Evolutionary conservation across 1,140 invertebrate genomes (phyloP).

Genomic region (Radopholus similis): DNA sequence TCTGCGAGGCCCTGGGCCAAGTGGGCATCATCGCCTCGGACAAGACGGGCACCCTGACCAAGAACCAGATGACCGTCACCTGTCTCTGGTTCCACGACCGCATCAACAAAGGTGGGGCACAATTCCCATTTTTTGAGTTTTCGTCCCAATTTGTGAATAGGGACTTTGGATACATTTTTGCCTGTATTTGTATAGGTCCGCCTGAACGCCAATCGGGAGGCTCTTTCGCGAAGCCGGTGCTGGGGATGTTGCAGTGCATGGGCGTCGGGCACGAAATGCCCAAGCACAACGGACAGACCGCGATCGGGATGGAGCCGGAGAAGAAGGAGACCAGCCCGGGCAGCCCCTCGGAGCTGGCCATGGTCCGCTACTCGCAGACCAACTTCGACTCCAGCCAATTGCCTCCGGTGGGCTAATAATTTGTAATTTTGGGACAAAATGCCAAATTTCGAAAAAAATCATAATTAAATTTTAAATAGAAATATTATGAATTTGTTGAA

Average conservation of each 20-base stretch:
- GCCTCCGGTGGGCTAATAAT: too few species aligned
- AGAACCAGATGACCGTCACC: constrained; percentile 94
- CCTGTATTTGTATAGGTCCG: neutral
- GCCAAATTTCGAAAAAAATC: neutral
- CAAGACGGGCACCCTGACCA: constrained; percentile 96
- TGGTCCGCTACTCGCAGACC: constrained; percentile 28
- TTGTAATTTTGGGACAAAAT: too few species aligned
- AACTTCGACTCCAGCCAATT: too few species aligned
- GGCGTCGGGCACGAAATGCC: neutral
- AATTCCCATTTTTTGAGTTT: neutral
- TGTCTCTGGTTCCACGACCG: constrained; percentile 52
- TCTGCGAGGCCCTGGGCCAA: constrained; percentile 61
- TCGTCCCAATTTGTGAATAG: neutral
- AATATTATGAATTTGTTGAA: too few species aligned
- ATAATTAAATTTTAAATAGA: neutral
- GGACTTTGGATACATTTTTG: neutral
- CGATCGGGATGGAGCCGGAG: constrained; percentile 5
- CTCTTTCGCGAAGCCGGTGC: too few species aligned
- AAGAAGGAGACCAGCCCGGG: constrained; percentile 33
- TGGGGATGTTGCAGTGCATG: neutral
- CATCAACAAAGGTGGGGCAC: constrained; percentile 40
- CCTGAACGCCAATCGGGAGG: neutral
- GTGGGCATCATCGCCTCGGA: constrained; percentile 82
- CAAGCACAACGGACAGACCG: neutral
- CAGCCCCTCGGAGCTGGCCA: constrained; percentile 48